A percentile compares a stretch with the other conserved stretches of the same genome.
Evolutionary conservation across 2,888 invertebrate species (phyloP).

Genomic region (Crossocerus cetratus): DNA sequence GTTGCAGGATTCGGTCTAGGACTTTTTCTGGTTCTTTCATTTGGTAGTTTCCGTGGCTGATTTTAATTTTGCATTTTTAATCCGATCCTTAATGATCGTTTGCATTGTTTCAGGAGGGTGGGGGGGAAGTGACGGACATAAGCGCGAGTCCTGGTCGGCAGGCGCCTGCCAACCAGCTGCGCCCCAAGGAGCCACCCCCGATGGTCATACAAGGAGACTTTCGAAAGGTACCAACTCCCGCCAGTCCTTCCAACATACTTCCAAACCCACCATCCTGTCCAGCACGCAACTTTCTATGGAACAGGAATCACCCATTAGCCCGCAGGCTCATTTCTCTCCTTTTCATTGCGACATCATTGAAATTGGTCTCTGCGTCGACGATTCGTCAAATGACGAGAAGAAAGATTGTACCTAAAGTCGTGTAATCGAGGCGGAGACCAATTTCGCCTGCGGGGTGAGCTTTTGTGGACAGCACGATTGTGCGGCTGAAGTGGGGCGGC

Average conservation of each 20-base stretch:
- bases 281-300: background rate
- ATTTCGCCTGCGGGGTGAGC: background rate
- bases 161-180: constrained; percentile 80
- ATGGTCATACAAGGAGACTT: constrained; percentile 95
- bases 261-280: background rate
- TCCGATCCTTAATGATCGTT: constrained; percentile 9
- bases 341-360: background rate
- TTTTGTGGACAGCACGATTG: background rate
- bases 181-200: constrained; percentile 83
- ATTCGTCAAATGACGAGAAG: background rate
- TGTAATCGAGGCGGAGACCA: background rate
- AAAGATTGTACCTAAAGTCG: background rate
- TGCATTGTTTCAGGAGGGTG: constrained; percentile 86
- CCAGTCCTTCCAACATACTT: background rate
- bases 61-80: background rate
- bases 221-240: constrained; percentile 83
- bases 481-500: constrained; percentile 58
- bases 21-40: too few relatives aligned
- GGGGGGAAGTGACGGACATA: constrained; percentile 94
- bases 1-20: too few relatives aligned
- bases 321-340: background rate
- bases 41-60: too few relatives aligned
- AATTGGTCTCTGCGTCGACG: background rate
- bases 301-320: background rate
- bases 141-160: constrained; percentile 93